phyloP scores from a whole-genome alignment of 2,888 invertebrate species.

The Thera obeliscata region DNA sequence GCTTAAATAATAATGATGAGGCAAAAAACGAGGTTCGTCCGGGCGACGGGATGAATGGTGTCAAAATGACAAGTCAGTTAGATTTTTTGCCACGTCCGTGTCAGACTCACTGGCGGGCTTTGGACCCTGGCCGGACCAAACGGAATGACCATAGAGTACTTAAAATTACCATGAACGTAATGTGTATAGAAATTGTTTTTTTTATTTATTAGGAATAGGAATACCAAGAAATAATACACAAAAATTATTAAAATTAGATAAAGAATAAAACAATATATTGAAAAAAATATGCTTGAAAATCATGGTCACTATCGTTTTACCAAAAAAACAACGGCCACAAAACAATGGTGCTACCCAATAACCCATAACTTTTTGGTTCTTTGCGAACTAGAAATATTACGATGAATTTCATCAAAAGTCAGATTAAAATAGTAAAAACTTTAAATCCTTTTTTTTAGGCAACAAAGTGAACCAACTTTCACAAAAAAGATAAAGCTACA shows the following conservation, averaged over 20 bases:
- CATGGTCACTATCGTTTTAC: no score
- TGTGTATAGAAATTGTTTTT: no score
- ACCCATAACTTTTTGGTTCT: background rate
- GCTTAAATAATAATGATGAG: constrained; percentile 8
- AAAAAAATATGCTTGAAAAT: no score
- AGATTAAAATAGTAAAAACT: constrained; percentile 13
- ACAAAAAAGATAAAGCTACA: constrained; percentile 54
- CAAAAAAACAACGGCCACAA: background rate
- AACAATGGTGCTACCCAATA: background rate
- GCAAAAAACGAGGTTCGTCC: constrained; percentile 63
- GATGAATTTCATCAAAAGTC: constrained; percentile 14
- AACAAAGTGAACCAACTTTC: constrained; percentile 30
- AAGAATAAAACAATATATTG: no score
- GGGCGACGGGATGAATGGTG: constrained; percentile 78
- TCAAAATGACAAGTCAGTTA: constrained; percentile 79
- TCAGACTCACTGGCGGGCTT: constrained; percentile 53
- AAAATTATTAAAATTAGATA: no score
- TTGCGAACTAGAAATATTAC: background rate
- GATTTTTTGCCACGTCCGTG: constrained; percentile 70
- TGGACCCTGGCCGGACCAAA: background rate
- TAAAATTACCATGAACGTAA: no score
- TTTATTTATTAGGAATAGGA: no score
- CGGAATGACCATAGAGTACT: background rate
- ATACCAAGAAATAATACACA: no score
- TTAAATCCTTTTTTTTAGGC: constrained; percentile 7